Evolutionary conservation across 2,113 vertebrate species (phyloP), one percentile per base, ranked within the genome.

Genomic region (Pyrgilauda ruficollis): DNA sequence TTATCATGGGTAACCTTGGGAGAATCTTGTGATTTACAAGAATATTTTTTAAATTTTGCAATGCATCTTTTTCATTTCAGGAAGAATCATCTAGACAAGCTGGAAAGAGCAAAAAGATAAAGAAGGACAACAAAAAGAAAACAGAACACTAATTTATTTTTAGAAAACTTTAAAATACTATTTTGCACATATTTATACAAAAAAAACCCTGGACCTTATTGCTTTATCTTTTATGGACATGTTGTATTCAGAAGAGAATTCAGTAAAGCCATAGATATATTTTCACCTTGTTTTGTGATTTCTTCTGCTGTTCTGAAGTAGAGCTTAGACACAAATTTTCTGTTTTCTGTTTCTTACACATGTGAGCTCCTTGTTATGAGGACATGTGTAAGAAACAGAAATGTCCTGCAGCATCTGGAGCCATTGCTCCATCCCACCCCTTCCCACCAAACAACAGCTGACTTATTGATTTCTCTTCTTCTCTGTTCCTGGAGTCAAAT

Each of bases 51-150:
- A 33, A 59, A 70, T 82, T 76, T 87, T 94, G n/a, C 47, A 93
- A 72, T 89, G 31, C 11, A 91, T 95, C 13, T 78, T n/a, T 92
- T 84, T 95, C 4, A 31, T 97, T 98, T 86, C 83, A 98, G 98
- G 98, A 98, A 43, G 98, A 98, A 37, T 97, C 97, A 50, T 94
- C 97, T 82, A 98, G 97, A 69, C 93, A 95, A 79, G 28, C 91
- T 19, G 97, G 97, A 90, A 98, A 97, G 90, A 97, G 89, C 90
- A 98, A 96, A 95, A 98, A 95, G 92, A 90, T 94, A 56, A 97
- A 44, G 47, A 98, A 98, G 81, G 98, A 98, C 66, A 98, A 97
- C 90, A 98, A 98, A 97, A 98, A 97, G 91, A 98, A 67, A 95
- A 89, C 53, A 66, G 97, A 98, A 43, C 96, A 97, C 90, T 98